Evolutionary conservation across 1,140 invertebrate species (phyloP).

Genomic region (Brachionus paranguensis): DNA sequence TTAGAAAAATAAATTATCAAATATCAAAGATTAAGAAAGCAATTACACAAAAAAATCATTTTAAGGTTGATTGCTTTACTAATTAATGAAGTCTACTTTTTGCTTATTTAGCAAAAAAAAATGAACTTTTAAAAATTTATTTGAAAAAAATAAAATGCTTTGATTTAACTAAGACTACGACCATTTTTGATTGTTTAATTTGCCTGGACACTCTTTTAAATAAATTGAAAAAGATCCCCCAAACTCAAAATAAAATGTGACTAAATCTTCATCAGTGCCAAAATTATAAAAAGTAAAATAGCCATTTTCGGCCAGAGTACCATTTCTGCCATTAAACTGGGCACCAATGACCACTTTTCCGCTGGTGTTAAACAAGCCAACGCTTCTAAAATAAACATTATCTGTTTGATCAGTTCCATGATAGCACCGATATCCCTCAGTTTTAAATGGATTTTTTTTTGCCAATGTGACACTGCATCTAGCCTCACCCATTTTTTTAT

Average conservation of each 20-base stretch:
- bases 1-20: neutral
- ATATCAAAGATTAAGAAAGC: neutral
- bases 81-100: neutral
- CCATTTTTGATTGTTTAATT: neutral
- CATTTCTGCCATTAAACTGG: neutral
- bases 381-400: conserved; percentile 1
- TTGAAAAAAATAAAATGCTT: neutral
- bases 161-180: neutral
- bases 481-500: neutral
- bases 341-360: neutral
- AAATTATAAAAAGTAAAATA: conserved; percentile 31
- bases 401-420: conserved; percentile 27
- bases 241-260: conserved; percentile 19
- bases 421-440: neutral
- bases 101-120: neutral
- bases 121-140: neutral
- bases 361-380: neutral
- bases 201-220: conserved; percentile 11
- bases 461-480: neutral
- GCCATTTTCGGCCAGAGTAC: conserved; percentile 1
- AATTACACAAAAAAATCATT: neutral
- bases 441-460: conserved; percentile 30
- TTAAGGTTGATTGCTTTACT: neutral
- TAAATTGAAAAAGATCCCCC: conserved; percentile 9
- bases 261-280: conserved; percentile 4